Evolutionary conservation across 2,113 vertebrate species (phyloP), one percentile per base, ranked within the genome.

Genomic region (Osmerus mordax): DNA sequence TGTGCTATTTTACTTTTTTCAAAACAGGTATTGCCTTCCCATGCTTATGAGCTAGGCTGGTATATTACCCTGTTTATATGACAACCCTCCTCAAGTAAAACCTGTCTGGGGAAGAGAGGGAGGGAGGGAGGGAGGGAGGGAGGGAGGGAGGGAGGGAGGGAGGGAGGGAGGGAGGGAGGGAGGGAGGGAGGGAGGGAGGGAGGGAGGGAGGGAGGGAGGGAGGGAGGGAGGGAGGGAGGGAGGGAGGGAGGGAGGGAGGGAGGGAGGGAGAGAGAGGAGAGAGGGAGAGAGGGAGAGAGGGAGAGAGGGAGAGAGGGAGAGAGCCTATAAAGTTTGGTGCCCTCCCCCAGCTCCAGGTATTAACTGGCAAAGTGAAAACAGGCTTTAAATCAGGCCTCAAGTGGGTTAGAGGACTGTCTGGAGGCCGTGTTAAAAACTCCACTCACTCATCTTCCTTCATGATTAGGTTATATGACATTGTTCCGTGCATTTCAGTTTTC

Each of bases 31-130:
- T 79, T 81, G 85, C 83, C 74, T 83, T 76, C 79, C 65, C 69
- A 74, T 81, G 81, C 83, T 87, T 87, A 88, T 81, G 81, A 81
- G 83, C 51, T 69, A 83, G 78, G 78, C 75, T 83, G 80, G 79
- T 89, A 90, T 88, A 91, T 92, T 91, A 88, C 77, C 51, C 73
- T 89, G 81, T 91, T 90, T 92, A 91, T 89, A 84, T 89, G 90
- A 89, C 89, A 88, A 75, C 76, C 53, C 29, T 83, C 84, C 78
- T 85, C 89, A 77, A 86, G 86, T 90, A 88, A 92, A 91, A 75
- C 78, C 76, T 54, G 75, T 78, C 84, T 78, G 83, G 81, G 68
- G 36, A 84, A 87, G 84, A 87, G 72, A 73, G 72, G 2, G 14
- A 14, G 59, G 5, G 59, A 12, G 13, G 16, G 21, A 60, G 9